These are phyloP conservation scores for Colostygia pectinataria DNA, from an alignment of 2,888 invertebrate genomes.

Conservation along the genomic window DNA sequence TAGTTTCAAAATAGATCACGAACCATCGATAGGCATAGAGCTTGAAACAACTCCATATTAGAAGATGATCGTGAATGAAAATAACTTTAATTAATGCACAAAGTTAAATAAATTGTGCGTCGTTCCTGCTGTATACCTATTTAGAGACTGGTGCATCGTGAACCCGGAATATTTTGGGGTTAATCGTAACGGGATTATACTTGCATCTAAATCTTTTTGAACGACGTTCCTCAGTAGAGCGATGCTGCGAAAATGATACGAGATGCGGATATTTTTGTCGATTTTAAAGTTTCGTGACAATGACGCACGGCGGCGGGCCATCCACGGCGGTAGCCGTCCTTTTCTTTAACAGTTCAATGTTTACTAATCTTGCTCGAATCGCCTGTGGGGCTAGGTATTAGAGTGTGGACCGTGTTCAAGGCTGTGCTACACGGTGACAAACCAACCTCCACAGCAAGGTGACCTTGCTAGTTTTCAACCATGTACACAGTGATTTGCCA, in stretches of 20 bases:
- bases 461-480: too few species aligned
- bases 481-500: too few species aligned
- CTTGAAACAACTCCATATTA: constrained; percentile 36
- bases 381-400: constrained; percentile 74
- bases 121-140: constrained; percentile 20
- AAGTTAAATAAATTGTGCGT: constrained; percentile 26
- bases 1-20: constrained; percentile 34
- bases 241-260: constrained; percentile 42
- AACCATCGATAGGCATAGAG: constrained; percentile 23
- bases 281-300: constrained; percentile 56
- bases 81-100: constrained; percentile 35
- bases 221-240: constrained; percentile 40
- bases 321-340: constrained; percentile 57
- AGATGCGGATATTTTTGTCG: constrained; percentile 67
- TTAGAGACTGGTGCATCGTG: constrained; percentile 24
- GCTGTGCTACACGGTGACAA: too few species aligned
- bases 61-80: constrained; percentile 35
- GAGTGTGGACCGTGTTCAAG: constrained; percentile 65
- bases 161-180: constrained; percentile 25
- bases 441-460: too few species aligned
- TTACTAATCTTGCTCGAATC: constrained; percentile 79
- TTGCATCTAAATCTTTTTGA: constrained; percentile 53
- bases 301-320: constrained; percentile 73
- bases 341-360: constrained; percentile 72
- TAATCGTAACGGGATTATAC: constrained; percentile 50